Evolutionary conservation across 2,888 invertebrate species (phyloP).

Genomic region (Invenusta paracnida): DNA sequence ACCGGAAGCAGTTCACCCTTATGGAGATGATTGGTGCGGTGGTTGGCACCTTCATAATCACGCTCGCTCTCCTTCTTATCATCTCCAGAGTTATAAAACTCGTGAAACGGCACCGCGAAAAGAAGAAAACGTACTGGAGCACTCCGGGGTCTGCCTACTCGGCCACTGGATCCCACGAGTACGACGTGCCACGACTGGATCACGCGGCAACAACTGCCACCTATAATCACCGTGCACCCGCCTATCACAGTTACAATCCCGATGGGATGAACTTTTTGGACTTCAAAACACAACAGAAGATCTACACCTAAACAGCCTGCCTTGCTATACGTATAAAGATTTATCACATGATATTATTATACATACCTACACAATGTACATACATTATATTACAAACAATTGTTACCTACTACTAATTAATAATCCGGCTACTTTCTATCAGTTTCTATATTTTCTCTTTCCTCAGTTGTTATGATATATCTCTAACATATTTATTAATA

Average conservation of each 20-base stretch:
- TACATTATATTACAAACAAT: too few species aligned
- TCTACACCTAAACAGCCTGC: background rate
- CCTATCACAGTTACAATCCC: background rate
- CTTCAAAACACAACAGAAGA: conserved; percentile 6
- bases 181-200: conserved; percentile 30
- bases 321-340: background rate
- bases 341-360: too few species aligned
- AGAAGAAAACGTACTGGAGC: conserved; percentile 6
- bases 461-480: too few species aligned
- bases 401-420: too few species aligned
- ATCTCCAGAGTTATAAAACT: background rate
- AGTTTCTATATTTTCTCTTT: too few species aligned
- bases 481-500: too few species aligned
- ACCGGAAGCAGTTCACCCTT: conserved; percentile 40
- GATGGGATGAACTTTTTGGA: conserved; percentile 24
- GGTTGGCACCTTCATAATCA: conserved; percentile 39
- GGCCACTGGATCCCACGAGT: conserved; percentile 10
- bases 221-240: background rate
- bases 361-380: too few species aligned
- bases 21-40: conserved; percentile 42
- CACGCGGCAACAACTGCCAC: background rate
- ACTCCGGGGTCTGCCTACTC: conserved; percentile 14
- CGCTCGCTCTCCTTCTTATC: conserved; percentile 24
- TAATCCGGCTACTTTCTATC: too few species aligned
- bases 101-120: background rate